A percentile compares a stretch with the other conserved stretches of the same genome.
These are phyloP conservation scores for Drosophila cognata DNA, from an alignment of 2,888 invertebrate species.

Conservation along the genomic window DNA sequence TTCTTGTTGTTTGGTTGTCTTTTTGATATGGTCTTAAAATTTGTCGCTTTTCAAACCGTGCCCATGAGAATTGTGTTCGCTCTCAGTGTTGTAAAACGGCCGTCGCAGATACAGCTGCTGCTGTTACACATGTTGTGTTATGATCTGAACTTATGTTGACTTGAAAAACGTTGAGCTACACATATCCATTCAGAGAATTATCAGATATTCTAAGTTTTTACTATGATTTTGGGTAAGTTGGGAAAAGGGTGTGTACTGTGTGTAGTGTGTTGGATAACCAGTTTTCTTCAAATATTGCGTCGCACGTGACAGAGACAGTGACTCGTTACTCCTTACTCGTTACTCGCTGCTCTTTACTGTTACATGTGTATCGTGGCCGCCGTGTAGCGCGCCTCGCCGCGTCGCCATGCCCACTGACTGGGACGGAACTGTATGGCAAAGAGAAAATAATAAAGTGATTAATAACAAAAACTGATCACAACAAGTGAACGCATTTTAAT, in stretches of 20 bases:
- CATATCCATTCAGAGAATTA: slow-evolving; percentile 1
- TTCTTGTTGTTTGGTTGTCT: slow-evolving; percentile 11
- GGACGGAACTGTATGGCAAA: slow-evolving; percentile 92
- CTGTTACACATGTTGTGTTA: background rate
- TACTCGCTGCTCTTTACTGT: slow-evolving; percentile 3
- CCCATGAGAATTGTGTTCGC: background rate
- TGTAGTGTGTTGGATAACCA: slow-evolving; percentile 6
- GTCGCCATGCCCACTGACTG: slow-evolving; percentile 95
- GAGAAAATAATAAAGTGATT: slow-evolving; percentile 13
- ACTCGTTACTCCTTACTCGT: background rate
- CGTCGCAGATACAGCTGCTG: background rate
- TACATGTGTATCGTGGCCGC: slow-evolving; percentile 98
- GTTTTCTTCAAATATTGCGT: slow-evolving; percentile 22
- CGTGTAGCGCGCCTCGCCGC: slow-evolving; percentile 96
- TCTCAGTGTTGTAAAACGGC: background rate
- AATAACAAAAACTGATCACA: background rate
- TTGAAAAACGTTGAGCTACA: background rate
- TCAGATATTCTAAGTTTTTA: slow-evolving; percentile 2
- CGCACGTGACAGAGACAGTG: slow-evolving; percentile 8
- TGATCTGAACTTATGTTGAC: background rate
- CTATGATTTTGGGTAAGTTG: background rate
- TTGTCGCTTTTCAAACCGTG: slow-evolving; percentile 10
- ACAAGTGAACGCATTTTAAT: background rate
- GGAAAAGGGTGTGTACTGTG: background rate
- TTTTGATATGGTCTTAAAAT: slow-evolving; percentile 16